These are phyloP conservation scores for Meleagris gallopavo DNA, from an alignment of 2,113 vertebrate species.

Conservation along the genomic window DNA sequence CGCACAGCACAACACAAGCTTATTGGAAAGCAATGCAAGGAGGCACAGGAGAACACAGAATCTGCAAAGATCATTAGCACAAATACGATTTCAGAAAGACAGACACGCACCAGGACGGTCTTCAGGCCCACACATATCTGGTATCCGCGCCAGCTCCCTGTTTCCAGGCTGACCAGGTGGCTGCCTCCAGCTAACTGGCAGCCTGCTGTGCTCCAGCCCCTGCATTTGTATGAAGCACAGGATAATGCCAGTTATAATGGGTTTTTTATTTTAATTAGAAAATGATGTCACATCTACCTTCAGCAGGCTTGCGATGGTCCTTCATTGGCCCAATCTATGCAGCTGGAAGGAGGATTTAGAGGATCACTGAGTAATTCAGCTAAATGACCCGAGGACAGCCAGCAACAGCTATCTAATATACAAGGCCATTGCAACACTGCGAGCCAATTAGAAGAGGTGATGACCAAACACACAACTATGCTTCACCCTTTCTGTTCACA, in stretches of 20 bases:
- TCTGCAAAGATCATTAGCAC: background rate
- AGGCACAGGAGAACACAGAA: background rate
- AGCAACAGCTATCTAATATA: conserved; percentile 26
- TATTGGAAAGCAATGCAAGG: background rate
- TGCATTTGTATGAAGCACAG: background rate
- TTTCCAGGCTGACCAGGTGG: accelerated
- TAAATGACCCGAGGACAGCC: background rate
- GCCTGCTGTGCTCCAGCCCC: background rate
- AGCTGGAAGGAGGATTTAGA: conserved; percentile 9
- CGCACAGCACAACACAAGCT: background rate
- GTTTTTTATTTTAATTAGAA: background rate
- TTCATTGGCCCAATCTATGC: conserved; percentile 11
- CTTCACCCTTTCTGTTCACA: background rate
- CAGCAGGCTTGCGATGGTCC: background rate
- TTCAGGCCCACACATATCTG: background rate
- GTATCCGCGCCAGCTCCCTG: background rate
- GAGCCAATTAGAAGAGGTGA: conserved; percentile 41
- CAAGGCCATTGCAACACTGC: conserved; percentile 12
- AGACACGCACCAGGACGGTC: background rate
- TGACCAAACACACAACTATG: conserved; percentile 31
- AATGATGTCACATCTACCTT: conserved; percentile 6
- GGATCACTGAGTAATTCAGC: background rate
- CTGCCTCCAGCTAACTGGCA: background rate
- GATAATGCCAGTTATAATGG: background rate
- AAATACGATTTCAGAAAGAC: background rate